Evolutionary conservation across 1,140 invertebrate species (phyloP).

Genomic region (Drosophila tani): DNA sequence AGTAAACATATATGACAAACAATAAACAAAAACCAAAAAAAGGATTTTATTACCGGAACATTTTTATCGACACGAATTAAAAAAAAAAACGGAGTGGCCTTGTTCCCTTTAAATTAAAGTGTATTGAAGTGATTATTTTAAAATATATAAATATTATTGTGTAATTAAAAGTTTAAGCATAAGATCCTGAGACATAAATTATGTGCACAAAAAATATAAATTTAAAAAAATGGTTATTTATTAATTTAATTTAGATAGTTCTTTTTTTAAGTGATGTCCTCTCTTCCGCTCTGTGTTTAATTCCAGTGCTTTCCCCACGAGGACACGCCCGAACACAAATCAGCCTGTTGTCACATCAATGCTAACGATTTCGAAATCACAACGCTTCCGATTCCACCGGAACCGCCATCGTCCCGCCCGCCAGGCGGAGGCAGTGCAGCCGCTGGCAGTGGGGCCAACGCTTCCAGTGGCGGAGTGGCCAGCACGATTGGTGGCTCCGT

Average conservation of each 20-base stretch:
- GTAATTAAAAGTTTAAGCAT: no score
- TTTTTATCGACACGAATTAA: no score
- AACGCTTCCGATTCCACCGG: conserved; percentile 78
- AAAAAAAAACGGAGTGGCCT: no score
- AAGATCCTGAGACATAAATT: not conserved
- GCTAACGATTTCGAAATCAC: conserved; percentile 84
- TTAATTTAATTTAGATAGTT: no score
- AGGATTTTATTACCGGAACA: no score
- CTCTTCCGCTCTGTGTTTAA: conserved; percentile 20
- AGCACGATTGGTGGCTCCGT: conserved; percentile 75
- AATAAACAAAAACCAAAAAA: no score
- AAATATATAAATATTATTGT: no score
- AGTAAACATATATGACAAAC: no score
- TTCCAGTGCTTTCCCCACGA: conserved; percentile 81
- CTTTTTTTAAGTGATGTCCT: not conserved
- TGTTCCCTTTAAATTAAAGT: no score
- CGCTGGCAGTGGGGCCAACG: conserved; percentile 33
- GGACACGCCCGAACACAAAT: conserved; percentile 83
- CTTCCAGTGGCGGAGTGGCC: conserved; percentile 47
- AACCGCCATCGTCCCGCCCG: conserved; percentile 76
- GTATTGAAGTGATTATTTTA: not conserved
- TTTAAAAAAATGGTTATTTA: not conserved
- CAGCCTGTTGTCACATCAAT: conserved; percentile 84
- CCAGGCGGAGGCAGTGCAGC: conserved; percentile 54
- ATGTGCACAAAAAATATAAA: not conserved